Percentiles rank a stretch among this genome's conserved stretches.
Conservation (phyloP, 2,888 invertebrate species). For the Podabrus alpinus region DNA sequence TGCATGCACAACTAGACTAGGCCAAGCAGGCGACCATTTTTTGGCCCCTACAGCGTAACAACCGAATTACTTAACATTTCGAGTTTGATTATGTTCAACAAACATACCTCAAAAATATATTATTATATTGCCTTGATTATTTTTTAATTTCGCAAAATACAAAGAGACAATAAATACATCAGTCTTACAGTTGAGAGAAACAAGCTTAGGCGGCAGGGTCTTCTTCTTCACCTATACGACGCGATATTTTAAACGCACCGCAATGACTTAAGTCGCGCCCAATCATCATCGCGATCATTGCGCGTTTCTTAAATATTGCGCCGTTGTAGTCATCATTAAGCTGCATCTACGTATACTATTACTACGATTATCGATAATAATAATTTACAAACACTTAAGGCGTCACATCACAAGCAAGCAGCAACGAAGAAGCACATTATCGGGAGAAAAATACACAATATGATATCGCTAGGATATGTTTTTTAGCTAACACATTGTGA, state of each 20-base stretch:
- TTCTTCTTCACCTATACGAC: conserved; percentile 13
- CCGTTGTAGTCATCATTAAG: not conserved
- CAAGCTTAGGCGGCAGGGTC: conserved; percentile 43
- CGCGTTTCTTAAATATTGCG: not conserved
- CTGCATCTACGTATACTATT: conserved; percentile 3
- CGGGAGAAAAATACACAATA: conserved; percentile 32
- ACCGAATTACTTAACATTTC: conserved; percentile 37
- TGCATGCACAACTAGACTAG: conserved; percentile 37
- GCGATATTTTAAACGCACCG: not conserved
- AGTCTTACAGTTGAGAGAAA: conserved; percentile 55
- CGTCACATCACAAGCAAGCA: conserved; percentile 46
- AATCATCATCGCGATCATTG: not conserved
- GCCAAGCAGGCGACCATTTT: conserved; percentile 34
- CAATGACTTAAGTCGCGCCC: not conserved
- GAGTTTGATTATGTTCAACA: conserved; percentile 44
- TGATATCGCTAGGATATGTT: conserved; percentile 40
- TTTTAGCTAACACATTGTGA: conserved; percentile 44
- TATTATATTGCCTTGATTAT: conserved; percentile 55
- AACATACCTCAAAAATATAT: conserved; percentile 57
- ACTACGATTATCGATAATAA: conserved; percentile 11
- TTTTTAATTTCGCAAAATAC: conserved; percentile 51
- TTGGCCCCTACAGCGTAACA: conserved; percentile 37
- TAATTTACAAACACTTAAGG: conserved; percentile 33
- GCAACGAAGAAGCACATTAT: conserved; percentile 56
- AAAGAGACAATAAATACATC: conserved; percentile 49